phyloP scores from a whole-genome alignment of 35 echinoderm and acorn worm species.

The Heliocidaris tuberculata region DNA sequence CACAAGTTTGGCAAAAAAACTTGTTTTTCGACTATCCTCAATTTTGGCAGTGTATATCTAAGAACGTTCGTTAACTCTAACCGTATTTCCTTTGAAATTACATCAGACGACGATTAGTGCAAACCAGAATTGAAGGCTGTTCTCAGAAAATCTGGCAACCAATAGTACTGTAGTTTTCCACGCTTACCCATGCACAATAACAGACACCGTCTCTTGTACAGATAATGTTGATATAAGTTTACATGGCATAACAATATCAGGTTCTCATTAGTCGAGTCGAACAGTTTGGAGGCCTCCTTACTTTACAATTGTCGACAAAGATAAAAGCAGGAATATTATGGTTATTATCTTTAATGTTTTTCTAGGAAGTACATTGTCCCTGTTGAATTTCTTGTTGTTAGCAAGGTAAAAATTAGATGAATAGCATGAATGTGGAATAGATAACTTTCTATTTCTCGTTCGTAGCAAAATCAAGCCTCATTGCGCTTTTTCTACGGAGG shows the following conservation, averaged over 20 bases:
- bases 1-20: too few species aligned
- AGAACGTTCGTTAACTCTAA: too few species aligned
- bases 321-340: not conserved
- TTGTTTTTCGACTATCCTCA: too few species aligned
- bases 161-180: not conserved
- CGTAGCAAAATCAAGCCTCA: not conserved
- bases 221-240: not conserved
- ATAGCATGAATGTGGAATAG: not conserved
- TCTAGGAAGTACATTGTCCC: not conserved
- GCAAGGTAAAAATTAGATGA: too few species aligned
- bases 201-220: not conserved
- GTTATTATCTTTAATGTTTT: not conserved
- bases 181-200: too few species aligned
- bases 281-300: not conserved
- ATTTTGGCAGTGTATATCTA: too few species aligned
- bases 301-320: not conserved
- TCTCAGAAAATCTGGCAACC: not conserved
- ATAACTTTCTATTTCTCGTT: not conserved
- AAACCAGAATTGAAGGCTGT: not conserved
- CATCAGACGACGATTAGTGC: not conserved
- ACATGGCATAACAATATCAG: not conserved
- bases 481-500: not conserved
- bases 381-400: not conserved
- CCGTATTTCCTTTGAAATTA: too few species aligned
- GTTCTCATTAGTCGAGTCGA: not conserved